phyloP scores from a whole-genome alignment of 2,113 vertebrate genomes.

The Oreochromis tanganicae region DNA sequence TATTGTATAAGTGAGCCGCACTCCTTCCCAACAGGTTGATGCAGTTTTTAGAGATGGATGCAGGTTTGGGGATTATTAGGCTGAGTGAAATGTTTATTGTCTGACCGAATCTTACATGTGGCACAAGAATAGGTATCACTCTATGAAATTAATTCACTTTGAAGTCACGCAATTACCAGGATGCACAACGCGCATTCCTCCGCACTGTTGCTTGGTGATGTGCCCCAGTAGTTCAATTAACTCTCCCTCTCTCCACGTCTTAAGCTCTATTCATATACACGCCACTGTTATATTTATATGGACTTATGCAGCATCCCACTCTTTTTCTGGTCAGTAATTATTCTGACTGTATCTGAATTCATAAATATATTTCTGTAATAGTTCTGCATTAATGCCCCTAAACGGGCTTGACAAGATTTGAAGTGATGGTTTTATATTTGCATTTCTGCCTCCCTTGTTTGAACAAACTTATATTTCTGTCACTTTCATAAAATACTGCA shows the following conservation, averaged over 20 bases:
- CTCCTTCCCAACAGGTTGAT: slow-evolving; percentile 29
- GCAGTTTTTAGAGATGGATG: neutral
- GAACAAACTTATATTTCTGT: neutral
- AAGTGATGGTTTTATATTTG: neutral
- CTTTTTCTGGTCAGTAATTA: neutral
- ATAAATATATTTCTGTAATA: neutral
- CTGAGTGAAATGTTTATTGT: neutral
- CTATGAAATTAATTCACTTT: neutral
- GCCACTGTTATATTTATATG: neutral
- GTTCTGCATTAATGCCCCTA: neutral
- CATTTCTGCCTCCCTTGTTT: neutral
- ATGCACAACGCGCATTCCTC: neutral
- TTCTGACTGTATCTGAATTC: neutral
- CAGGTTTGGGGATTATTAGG: neutral
- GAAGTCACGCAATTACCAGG: neutral
- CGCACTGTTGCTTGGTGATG: slow-evolving; percentile 3
- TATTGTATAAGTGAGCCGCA: neutral
- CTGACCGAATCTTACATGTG: neutral
- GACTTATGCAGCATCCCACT: neutral
- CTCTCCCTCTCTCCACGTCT: neutral
- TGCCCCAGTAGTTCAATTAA: neutral
- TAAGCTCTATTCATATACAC: neutral
- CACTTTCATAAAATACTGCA: neutral
- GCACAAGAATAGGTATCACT: neutral
- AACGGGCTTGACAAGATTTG: neutral